A percentile compares a stretch with the other conserved stretches of the same genome.
Conservation (phyloP, 2,113 vertebrate genomes). For the Mystacornis crossleyi region DNA sequence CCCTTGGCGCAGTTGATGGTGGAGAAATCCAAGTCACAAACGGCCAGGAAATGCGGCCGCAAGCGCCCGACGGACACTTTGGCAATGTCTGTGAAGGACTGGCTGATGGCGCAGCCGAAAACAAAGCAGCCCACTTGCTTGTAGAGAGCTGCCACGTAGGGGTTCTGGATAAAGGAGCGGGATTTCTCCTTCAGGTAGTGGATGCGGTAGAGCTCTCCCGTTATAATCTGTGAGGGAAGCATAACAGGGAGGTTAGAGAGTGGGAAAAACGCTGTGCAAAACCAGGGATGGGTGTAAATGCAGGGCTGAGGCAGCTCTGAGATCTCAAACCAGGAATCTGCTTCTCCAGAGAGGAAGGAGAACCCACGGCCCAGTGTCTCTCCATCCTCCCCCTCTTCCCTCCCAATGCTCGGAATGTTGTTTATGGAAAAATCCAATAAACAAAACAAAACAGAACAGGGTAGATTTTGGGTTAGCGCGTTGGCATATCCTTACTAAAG, state of each 20-base stretch:
- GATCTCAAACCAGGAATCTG: neutral
- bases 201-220: constrained; percentile 94
- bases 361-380: neutral
- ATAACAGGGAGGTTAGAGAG: neutral
- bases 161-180: constrained; percentile 90
- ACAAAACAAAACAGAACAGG: neutral
- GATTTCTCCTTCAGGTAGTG: constrained; percentile 91
- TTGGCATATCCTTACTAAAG: neutral
- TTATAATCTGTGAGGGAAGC: constrained; percentile 83
- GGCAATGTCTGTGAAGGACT: constrained; percentile 98
- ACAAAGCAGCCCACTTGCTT: constrained; percentile 96
- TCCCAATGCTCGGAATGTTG: fast-evolving
- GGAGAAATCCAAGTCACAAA: constrained; percentile 86
- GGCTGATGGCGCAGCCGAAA: constrained; percentile 95
- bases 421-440: neutral
- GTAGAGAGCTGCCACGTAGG: constrained; percentile 93
- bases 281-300: neutral
- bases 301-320: neutral
- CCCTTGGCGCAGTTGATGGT: constrained; percentile 88
- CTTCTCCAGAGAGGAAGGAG: neutral
- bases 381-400: neutral
- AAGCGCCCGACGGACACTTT: constrained; percentile 98
- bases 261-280: neutral
- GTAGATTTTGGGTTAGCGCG: fast-evolving
- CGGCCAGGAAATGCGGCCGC: constrained; percentile 91